A percentile compares a stretch with the other conserved stretches of the same genome.
phyloP scores from a whole-genome alignment of 2,113 vertebrate genomes.

The Dromiciops gliroides region DNA sequence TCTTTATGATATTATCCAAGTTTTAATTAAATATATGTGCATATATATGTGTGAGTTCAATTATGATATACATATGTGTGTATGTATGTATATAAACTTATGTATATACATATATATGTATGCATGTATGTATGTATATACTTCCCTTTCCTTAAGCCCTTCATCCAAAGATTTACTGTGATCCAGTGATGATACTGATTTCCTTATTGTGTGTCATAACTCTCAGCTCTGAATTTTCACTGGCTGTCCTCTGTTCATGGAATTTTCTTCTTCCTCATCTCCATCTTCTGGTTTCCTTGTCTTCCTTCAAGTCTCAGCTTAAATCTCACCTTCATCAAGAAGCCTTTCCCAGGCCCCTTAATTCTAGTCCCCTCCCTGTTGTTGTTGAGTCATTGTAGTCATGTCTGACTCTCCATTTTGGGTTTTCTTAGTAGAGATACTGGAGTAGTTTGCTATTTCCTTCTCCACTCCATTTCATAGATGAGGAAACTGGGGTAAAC shows the following conservation, averaged over 20 bases:
- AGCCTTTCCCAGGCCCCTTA: background rate
- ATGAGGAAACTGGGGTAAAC: no score
- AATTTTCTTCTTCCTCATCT: background rate
- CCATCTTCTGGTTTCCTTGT: background rate
- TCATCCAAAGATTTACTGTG: conserved; percentile 14
- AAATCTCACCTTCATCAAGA: background rate
- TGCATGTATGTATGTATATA: background rate
- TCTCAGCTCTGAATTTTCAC: background rate
- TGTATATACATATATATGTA: no score
- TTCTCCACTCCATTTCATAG: no score
- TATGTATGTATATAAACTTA: no score
- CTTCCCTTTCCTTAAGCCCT: conserved; percentile 23
- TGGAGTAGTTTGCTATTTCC: no score
- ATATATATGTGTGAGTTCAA: no score
- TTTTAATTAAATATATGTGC: no score
- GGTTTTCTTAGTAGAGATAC: no score
- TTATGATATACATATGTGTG: no score
- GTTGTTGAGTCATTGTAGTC: no score
- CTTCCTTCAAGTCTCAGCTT: background rate
- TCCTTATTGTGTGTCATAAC: background rate
- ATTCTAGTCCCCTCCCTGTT: background rate
- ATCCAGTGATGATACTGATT: background rate
- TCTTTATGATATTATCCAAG: no score
- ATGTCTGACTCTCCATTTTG: no score
- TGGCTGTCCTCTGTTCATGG: background rate